Evolutionary conservation across 1,140 invertebrate genomes (phyloP), one percentile per base, ranked within the genome.

Genomic region (Eufriesea mexicana): DNA sequence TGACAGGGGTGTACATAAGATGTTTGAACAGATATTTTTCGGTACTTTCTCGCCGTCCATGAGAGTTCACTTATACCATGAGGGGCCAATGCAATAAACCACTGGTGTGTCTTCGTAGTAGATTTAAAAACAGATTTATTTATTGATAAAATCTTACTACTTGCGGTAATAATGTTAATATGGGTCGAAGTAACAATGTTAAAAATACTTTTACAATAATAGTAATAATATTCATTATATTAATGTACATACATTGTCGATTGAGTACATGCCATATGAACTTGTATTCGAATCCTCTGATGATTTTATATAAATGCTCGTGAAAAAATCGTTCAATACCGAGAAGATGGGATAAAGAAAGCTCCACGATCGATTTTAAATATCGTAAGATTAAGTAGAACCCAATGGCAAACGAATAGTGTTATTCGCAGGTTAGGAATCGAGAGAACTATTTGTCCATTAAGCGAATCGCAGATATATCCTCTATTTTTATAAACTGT

Each of bases 91-190:
- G 47, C 47, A 78, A 79, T 73, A 75, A 73, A 87, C 54, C 35
- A 75, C 20, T 42, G 51, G n/a, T 83, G n/a, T 83, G 47, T 87
- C 74, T 86, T 71, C 86, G 70, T 51, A 18, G 25, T 84, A 87
- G 87, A 80, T 84, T 89, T 86, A 89, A 86, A 86, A 88, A 89
- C 84, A 84, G 57, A 84, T 86, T 89, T 89, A 84, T 89, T 89
- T 89, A 86, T 89, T 68, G 72, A 86, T 86, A 67, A 35, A 74
- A 86, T 86, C 67, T 89, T 64, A 28, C 78, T 88, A 83, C n/a
- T 84, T 77, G 49, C 71, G 73, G 25, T 79, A 77, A 84, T 87
- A 71, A 49, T 87, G 74, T 84, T 83, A 86, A 86, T 68, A 77
- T 71, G 66, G 49, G 20, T 84, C 70, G 74, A 80, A 64, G 75